Base-by-base conservation (phyloP, 64 coral and sea anemone genomes). In the Montipora efflorescens region DNA sequence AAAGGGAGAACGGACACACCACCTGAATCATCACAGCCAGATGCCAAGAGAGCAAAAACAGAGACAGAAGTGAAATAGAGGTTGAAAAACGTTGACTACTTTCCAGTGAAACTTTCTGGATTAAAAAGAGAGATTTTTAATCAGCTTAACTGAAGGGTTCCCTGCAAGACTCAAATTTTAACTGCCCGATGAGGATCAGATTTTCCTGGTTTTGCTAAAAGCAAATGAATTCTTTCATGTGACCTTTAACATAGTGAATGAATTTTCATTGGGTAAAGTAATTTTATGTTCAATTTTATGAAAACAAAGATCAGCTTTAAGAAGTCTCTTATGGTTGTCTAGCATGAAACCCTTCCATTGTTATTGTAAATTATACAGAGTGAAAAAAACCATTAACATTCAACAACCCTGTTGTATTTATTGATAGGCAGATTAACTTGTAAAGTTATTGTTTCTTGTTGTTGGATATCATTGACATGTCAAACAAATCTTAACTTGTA, bases 21-120 rank as follows among this genome's bases (percentile, higher is more conserved):
- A 59, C 53, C 95, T 58, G 96, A 98, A 57, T 23, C 50, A 48
- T 82, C 91, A 74, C 93, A 90, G 43, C 81, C 96, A 36, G 93
- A 95, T 8, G 73, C 89, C 8, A 98, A 98, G 72, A 81, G 96
- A 82, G 59, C 85, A 53, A 98, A 89, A 88, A 58, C 74, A 14
- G 96, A 98, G 12, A 77, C 87, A 79, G 80, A 95, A 67, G 93
- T 81, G 21, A 95, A 95, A 58, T 95, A 86, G 64, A 72, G 28
- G 43, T 83, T 6, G 4, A 57, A 57, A 57, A 8, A 8, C 28
- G 16, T 45, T 2, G 57, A 66, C 22, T 22, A 28, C 28, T 19
- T 62, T 61, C 36, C 64, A 45, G 44, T 45, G 43, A 84, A 67
- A 47, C 25, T 6, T 13, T 8, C 28, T 45, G 9, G 25, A 84